Evolutionary conservation across 2,888 invertebrate species (phyloP).

Genomic region (Thyatira batis): DNA sequence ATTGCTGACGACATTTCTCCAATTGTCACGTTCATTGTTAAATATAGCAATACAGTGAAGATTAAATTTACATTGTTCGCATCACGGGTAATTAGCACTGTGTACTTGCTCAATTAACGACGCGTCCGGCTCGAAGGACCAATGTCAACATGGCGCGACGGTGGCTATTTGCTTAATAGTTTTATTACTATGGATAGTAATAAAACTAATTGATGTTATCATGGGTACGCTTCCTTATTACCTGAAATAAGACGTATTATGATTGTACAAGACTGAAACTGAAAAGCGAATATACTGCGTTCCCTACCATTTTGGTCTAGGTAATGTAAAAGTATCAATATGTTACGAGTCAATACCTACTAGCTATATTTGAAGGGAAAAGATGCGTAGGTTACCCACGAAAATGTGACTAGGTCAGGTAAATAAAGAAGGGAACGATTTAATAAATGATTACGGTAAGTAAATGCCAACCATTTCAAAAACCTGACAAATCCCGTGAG

Average conservation of each 20-base stretch:
- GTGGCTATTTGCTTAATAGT: background rate
- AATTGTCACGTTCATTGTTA: slow-evolving; percentile 29
- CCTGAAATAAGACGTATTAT: slow-evolving; percentile 9
- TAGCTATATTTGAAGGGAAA: too few relatives aligned
- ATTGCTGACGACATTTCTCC: slow-evolving; percentile 7
- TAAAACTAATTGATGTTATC: background rate
- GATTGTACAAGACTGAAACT: background rate
- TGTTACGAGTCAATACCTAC: too few relatives aligned
- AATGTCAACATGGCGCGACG: slow-evolving; percentile 3
- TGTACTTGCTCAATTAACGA: slow-evolving; percentile 27
- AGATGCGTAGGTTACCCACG: too few relatives aligned
- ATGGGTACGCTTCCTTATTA: background rate
- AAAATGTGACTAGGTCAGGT: too few relatives aligned
- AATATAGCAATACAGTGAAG: slow-evolving; percentile 28
- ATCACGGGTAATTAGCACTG: slow-evolving; percentile 24
- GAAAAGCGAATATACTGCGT: too few relatives aligned
- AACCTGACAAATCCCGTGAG: slow-evolving; percentile 14
- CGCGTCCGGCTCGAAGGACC: slow-evolving; percentile 23
- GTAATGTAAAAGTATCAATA: too few relatives aligned
- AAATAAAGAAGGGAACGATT: too few relatives aligned
- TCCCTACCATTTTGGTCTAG: too few relatives aligned
- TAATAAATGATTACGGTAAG: too few relatives aligned
- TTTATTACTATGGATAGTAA: background rate
- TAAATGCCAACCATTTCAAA: background rate
- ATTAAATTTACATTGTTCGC: slow-evolving; percentile 39